These are phyloP conservation scores for Semotilus atromaculatus DNA, from an alignment of 2,797 vertebrate species.

Conservation along the genomic window DNA sequence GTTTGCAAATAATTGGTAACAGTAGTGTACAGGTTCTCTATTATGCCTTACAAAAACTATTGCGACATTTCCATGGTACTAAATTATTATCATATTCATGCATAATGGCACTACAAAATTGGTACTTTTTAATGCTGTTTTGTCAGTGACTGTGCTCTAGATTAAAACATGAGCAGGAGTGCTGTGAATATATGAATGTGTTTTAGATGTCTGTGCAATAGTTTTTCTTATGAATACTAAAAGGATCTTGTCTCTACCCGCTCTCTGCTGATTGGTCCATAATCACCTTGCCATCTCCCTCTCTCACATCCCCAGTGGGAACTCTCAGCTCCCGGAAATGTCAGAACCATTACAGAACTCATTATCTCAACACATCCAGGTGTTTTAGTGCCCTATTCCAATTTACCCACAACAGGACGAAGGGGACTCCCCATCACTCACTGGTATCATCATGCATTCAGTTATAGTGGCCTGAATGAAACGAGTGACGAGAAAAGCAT, in stretches of 20 bases:
- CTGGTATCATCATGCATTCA: slow-evolving; percentile 35
- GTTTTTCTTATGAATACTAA: slow-evolving; percentile 41
- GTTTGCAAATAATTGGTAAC: neutral
- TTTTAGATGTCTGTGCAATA: slow-evolving; percentile 17
- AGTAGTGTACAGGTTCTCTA: neutral
- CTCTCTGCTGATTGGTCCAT: slow-evolving; percentile 26
- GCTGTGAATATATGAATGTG: slow-evolving; percentile 15
- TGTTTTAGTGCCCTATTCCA: slow-evolving; percentile 54
- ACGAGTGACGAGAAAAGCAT: slow-evolving; percentile 44
- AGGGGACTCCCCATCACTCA: slow-evolving; percentile 31
- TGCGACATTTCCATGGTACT: neutral
- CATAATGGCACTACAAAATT: neutral
- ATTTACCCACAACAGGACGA: slow-evolving; percentile 54
- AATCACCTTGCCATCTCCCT: slow-evolving; percentile 27
- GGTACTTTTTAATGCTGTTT: slow-evolving; percentile 11
- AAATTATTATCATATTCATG: neutral
- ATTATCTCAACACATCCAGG: slow-evolving; percentile 51
- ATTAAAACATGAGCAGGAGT: slow-evolving; percentile 22
- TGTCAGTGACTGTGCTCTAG: slow-evolving; percentile 1
- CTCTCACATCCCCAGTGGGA: slow-evolving; percentile 38
- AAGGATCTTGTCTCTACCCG: slow-evolving; percentile 9
- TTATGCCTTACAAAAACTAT: neutral
- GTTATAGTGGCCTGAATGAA: slow-evolving; percentile 31
- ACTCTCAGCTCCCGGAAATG: slow-evolving; percentile 58
- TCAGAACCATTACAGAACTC: slow-evolving; percentile 60